Evolutionary conservation across 2,113 vertebrate species (phyloP).

Genomic region (Beaufortia kweichowensis): DNA sequence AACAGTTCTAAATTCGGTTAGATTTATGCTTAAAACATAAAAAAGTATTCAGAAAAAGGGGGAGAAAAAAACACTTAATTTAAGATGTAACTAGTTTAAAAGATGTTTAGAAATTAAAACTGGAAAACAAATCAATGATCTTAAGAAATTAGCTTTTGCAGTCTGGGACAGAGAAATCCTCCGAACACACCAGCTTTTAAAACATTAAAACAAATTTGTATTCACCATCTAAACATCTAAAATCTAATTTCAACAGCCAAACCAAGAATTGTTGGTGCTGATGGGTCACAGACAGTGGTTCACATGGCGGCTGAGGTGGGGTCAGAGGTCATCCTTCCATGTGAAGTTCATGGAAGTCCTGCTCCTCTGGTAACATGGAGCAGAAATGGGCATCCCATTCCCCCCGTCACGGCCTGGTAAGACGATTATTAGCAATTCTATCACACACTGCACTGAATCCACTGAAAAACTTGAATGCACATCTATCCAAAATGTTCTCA

Average conservation of each 20-base stretch:
- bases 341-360: slow-evolving; percentile 81
- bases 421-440: neutral
- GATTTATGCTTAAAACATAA: too few species aligned
- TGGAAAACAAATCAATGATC: too few species aligned
- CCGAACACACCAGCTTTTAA: too few species aligned
- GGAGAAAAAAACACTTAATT: too few species aligned
- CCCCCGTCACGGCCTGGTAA: slow-evolving; percentile 76
- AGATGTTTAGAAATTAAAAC: too few species aligned
- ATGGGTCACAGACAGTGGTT: slow-evolving; percentile 52
- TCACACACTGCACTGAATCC: neutral
- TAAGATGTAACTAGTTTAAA: too few species aligned
- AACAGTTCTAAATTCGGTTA: too few species aligned
- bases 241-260: slow-evolving; percentile 69
- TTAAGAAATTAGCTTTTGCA: too few species aligned
- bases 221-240: neutral
- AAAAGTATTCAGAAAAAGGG: too few species aligned
- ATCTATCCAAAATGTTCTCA: neutral
- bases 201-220: too few species aligned
- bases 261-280: slow-evolving; percentile 74
- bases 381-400: slow-evolving; percentile 74
- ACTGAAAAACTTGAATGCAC: neutral
- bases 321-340: slow-evolving; percentile 81
- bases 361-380: slow-evolving; percentile 83
- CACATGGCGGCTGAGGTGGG: slow-evolving; percentile 75
- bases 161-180: too few species aligned